Evolutionary conservation across 1,140 invertebrate genomes (phyloP).

Genomic region (Bombus waltoni): DNA sequence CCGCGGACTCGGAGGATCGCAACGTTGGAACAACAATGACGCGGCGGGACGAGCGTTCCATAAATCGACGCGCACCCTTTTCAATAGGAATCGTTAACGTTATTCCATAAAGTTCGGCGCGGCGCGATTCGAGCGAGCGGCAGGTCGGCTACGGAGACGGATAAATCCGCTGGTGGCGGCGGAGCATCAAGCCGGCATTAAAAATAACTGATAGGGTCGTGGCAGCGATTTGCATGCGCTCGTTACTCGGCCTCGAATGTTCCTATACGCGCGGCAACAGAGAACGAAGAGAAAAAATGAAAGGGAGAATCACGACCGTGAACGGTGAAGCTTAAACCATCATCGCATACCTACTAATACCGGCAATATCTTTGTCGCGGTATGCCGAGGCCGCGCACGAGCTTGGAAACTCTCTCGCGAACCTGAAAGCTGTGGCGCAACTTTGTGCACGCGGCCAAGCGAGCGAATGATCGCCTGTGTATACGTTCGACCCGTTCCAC

Average conservation of each 20-base stretch:
- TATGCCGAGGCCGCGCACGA: conserved; percentile 29
- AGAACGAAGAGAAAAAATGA: background rate
- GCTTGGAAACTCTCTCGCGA: conserved; percentile 5
- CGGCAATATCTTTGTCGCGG: conserved; percentile 62
- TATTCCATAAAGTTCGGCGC: conserved; percentile 53
- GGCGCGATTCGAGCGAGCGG: background rate
- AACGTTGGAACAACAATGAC: conserved; percentile 37
- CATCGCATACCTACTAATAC: conserved; percentile 62
- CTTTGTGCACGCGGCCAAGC: conserved; percentile 34
- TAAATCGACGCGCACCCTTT: conserved; percentile 45
- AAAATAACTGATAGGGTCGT: conserved; percentile 67
- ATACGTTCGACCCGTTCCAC: conserved; percentile 45
- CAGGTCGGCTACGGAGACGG: conserved; percentile 34
- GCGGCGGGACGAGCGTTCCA: conserved; percentile 38
- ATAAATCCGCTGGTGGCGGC: conserved; percentile 55
- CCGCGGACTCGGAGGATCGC: conserved; percentile 18
- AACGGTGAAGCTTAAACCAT: conserved; percentile 41
- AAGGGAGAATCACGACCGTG: conserved; percentile 5
- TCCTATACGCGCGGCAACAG: background rate
- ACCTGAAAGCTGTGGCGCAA: conserved; percentile 33
- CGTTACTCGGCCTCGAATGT: conserved; percentile 48
- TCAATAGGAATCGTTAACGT: conserved; percentile 58
- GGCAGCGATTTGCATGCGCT: conserved; percentile 66
- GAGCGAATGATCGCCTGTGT: conserved; percentile 1
- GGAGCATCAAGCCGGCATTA: conserved; percentile 62